Percentiles rank a stretch among this genome's conserved stretches.
Conservation (phyloP, 2,797 vertebrate species). For the Vespertilio murinus region DNA sequence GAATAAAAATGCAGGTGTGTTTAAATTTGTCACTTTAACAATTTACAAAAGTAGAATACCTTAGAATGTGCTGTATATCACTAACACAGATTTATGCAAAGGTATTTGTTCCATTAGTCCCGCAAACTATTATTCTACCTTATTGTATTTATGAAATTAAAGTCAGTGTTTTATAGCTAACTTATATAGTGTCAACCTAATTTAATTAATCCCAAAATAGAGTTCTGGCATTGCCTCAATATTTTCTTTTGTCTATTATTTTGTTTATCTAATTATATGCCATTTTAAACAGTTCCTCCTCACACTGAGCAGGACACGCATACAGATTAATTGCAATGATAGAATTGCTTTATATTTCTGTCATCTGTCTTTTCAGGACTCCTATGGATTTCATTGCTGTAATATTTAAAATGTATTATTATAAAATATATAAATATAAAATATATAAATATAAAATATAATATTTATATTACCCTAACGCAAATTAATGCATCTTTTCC, state of each 20-base stretch:
- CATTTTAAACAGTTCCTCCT: slow-evolving; percentile 19
- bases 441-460: neutral
- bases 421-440: neutral
- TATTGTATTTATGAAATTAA: slow-evolving; percentile 56
- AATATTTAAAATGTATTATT: neutral
- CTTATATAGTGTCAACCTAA: slow-evolving; percentile 19
- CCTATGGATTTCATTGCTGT: neutral
- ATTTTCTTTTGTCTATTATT: neutral
- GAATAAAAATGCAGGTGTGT: neutral
- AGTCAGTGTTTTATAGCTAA: slow-evolving; percentile 34
- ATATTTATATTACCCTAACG: neutral
- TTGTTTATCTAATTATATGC: slow-evolving; percentile 41
- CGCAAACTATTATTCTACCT: too few relatives aligned
- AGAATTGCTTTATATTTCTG: neutral
- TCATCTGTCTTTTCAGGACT: neutral
- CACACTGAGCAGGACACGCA: neutral
- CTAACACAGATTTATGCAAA: slow-evolving; percentile 36
- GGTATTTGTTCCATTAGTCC: too few relatives aligned
- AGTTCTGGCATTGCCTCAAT: neutral
- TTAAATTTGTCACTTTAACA: slow-evolving; percentile 1
- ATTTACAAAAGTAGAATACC: neutral
- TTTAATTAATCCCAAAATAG: slow-evolving; percentile 52
- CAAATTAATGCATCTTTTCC: neutral
- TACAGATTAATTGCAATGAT: neutral
- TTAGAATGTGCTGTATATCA: slow-evolving; percentile 15